phyloP scores from a whole-genome alignment of 2,113 vertebrate genomes.

The Oriolus oriolus region DNA sequence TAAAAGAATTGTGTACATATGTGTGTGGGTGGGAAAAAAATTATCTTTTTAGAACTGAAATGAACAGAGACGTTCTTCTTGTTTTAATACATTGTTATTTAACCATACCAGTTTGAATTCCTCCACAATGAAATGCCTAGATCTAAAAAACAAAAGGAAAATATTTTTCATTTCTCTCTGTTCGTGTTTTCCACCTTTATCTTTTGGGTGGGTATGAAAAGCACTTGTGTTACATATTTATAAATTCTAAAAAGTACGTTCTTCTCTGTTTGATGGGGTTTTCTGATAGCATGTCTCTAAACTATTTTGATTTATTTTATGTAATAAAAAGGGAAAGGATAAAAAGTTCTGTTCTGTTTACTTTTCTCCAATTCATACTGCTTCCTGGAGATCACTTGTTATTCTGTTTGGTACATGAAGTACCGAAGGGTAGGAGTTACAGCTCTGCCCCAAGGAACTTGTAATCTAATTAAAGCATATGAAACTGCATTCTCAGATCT shows the following conservation, averaged over 20 bases:
- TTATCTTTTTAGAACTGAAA: not conserved
- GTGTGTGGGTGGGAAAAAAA: not conserved
- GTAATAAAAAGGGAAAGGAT: not conserved
- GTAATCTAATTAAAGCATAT: constrained; percentile 43
- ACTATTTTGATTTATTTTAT: constrained; percentile 8
- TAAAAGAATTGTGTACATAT: not conserved
- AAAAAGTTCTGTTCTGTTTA: constrained; percentile 1
- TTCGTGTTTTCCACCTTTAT: not conserved
- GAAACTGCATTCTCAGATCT: constrained; percentile 22
- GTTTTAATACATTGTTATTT: not conserved
- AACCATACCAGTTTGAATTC: not conserved
- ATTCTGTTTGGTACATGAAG: not conserved
- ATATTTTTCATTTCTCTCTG: not conserved
- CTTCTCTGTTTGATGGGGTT: not conserved
- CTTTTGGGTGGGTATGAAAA: not conserved
- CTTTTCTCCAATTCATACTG: not conserved
- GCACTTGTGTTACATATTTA: not conserved
- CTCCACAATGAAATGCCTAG: not conserved
- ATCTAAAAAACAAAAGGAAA: not conserved
- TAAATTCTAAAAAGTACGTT: not conserved
- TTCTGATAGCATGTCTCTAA: not conserved
- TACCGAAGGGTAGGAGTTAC: not conserved
- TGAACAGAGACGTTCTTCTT: not conserved
- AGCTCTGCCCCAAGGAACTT: constrained; percentile 28
- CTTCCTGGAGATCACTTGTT: not conserved